phyloP scores from a whole-genome alignment of 92 coral and sea anemone genomes.

The Ricordea florida region DNA sequence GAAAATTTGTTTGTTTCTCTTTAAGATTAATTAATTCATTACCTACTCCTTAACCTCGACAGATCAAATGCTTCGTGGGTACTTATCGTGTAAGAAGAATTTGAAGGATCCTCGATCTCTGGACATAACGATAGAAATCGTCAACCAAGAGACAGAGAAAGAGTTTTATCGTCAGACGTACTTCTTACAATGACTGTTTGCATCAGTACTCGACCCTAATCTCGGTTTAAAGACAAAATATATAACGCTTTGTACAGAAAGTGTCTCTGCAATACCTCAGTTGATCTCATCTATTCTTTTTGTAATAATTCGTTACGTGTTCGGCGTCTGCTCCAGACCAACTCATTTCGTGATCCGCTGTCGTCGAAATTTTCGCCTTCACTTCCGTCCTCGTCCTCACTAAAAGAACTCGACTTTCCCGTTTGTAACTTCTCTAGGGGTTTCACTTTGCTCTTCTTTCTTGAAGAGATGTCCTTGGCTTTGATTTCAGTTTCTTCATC shows the following conservation, averaged over 20 bases:
- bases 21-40: neutral
- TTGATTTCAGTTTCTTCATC: constrained; percentile 1
- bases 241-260: no score
- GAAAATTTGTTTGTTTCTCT: no score
- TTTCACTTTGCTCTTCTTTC: neutral
- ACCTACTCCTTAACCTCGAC: neutral
- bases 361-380: constrained; percentile 50
- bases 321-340: constrained; percentile 36
- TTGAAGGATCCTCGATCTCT: constrained; percentile 79
- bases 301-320: neutral
- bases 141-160: constrained; percentile 27
- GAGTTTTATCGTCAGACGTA: constrained; percentile 58
- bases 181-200: constrained; percentile 67
- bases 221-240: no score
- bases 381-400: constrained; percentile 29
- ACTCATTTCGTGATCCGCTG: constrained; percentile 68
- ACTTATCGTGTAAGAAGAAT: constrained; percentile 80
- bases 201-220: no score
- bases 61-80: constrained; percentile 83
- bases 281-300: neutral
- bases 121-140: constrained; percentile 72
- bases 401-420: neutral
- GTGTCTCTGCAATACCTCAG: no score
- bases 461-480: neutral
- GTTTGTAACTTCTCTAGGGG: neutral